A percentile compares a stretch with the other conserved stretches of the same genome.
phyloP scores from a whole-genome alignment of 2,113 vertebrate species.

The Anser brachyrhynchus region DNA sequence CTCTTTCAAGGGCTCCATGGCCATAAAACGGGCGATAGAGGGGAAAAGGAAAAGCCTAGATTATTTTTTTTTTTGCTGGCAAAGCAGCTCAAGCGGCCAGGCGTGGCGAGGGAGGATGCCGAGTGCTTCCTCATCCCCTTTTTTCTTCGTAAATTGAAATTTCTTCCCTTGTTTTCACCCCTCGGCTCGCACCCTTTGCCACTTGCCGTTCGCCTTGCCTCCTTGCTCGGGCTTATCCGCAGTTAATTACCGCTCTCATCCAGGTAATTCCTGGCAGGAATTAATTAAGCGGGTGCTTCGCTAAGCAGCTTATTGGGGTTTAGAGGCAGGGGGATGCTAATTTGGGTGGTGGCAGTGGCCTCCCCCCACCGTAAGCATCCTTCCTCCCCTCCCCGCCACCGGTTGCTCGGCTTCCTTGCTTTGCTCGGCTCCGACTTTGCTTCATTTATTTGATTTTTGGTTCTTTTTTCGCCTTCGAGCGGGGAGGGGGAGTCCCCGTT shows the following conservation, averaged over 20 bases:
- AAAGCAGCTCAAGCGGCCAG: neutral
- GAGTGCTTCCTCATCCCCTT: neutral
- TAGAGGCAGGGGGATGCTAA: too few relatives aligned
- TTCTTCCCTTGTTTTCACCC: neutral
- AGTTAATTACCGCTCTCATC: neutral
- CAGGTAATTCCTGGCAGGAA: neutral
- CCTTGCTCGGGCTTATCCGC: neutral
- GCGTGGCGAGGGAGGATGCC: neutral
- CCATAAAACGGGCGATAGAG: neutral
- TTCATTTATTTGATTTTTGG: neutral
- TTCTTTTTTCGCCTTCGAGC: neutral
- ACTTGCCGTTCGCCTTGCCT: neutral
- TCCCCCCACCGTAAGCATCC: too few relatives aligned
- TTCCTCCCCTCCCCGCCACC: too few relatives aligned
- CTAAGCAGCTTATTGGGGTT: neutral
- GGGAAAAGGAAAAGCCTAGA: neutral
- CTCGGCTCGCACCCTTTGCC: neutral
- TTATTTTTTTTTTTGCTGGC: neutral
- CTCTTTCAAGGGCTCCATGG: fast-evolving
- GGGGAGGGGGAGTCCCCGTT: neutral
- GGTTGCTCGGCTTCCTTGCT: too few relatives aligned
- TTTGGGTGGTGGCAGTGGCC: too few relatives aligned
- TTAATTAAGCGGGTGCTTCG: neutral
- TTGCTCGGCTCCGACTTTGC: neutral
- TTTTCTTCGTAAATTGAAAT: neutral